Percentiles rank a stretch among this genome's conserved stretches.
phyloP scores from a whole-genome alignment of 2,113 vertebrate genomes.

The Manacus vitellinus region DNA sequence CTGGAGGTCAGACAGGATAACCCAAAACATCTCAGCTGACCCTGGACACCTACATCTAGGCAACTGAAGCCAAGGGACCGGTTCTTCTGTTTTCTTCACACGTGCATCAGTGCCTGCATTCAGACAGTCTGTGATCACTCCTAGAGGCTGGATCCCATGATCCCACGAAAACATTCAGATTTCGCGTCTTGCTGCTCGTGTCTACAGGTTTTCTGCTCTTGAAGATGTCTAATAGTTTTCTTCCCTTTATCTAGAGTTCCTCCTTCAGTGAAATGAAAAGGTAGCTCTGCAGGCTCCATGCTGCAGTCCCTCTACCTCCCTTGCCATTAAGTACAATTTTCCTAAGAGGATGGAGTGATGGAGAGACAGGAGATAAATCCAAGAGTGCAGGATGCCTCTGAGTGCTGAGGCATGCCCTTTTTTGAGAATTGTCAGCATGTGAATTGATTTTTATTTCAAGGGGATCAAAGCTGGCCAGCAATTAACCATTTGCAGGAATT shows the following conservation, averaged over 20 bases:
- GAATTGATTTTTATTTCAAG: slow-evolving; percentile 44
- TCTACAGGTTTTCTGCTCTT: not conserved
- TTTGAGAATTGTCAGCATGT: not conserved
- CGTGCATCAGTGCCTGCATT: rapidly evolving
- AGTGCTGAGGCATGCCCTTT: slow-evolving; percentile 5
- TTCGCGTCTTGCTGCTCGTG: not conserved
- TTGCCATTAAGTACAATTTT: not conserved
- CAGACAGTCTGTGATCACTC: not conserved
- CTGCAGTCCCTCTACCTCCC: not conserved
- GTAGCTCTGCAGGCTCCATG: not conserved
- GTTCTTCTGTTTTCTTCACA: not conserved
- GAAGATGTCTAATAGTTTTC: not conserved
- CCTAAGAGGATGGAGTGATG: not conserved
- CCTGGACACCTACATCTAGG: not conserved
- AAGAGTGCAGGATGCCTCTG: not conserved
- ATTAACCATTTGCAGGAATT: slow-evolving; percentile 46
- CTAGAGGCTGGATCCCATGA: not conserved
- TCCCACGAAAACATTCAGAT: not conserved
- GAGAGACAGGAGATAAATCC: not conserved
- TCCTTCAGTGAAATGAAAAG: not conserved
- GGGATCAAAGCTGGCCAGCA: slow-evolving; percentile 12
- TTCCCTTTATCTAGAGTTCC: not conserved
- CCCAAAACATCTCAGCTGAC: not conserved
- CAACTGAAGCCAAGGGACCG: not conserved
- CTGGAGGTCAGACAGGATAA: not conserved